These are phyloP conservation scores for Saccostrea cuccullata DNA, from an alignment of 1,140 invertebrate genomes.

Conservation along the genomic window DNA sequence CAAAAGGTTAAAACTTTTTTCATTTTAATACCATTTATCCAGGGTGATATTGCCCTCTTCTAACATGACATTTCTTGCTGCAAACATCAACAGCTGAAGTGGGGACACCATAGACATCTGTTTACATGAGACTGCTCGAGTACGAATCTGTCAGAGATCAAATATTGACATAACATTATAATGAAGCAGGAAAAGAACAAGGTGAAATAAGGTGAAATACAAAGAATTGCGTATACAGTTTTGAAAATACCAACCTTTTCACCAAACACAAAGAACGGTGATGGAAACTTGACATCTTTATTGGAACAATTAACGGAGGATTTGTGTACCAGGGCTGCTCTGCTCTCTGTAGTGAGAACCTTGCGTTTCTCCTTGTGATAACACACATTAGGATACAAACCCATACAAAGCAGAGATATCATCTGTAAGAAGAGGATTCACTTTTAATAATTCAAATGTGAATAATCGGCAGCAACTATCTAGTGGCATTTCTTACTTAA, in stretches of 20 bases:
- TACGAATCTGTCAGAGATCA: conserved; percentile 85
- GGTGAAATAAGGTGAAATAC: too few relatives aligned
- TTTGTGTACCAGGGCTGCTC: conserved; percentile 95
- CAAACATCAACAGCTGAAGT: conserved; percentile 95
- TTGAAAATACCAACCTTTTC: conserved; percentile 86
- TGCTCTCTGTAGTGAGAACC: conserved; percentile 96
- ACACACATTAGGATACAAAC: conserved; percentile 97
- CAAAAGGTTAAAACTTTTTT: neutral
- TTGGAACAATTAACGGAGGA: conserved; percentile 96
- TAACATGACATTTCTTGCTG: conserved; percentile 73
- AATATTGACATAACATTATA: neutral
- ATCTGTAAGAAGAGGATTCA: conserved; percentile 65
- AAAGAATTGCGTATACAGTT: too few relatives aligned
- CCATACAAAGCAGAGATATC: conserved; percentile 91
- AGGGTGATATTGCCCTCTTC: conserved; percentile 66
- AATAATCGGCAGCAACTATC: neutral
- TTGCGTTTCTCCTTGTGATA: conserved; percentile 96
- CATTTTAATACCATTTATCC: conserved; percentile 70
- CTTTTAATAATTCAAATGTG: neutral
- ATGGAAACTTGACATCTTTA: conserved; percentile 90
- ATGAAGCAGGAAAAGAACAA: neutral
- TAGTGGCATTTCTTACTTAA: too few relatives aligned
- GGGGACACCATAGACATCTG: conserved; percentile 98
- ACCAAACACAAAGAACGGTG: conserved; percentile 97
- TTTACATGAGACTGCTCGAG: conserved; percentile 96